Percentiles rank a stretch among this genome's conserved stretches.
Conservation (phyloP, 1,140 invertebrate species). For the Nephila pilipes region DNA sequence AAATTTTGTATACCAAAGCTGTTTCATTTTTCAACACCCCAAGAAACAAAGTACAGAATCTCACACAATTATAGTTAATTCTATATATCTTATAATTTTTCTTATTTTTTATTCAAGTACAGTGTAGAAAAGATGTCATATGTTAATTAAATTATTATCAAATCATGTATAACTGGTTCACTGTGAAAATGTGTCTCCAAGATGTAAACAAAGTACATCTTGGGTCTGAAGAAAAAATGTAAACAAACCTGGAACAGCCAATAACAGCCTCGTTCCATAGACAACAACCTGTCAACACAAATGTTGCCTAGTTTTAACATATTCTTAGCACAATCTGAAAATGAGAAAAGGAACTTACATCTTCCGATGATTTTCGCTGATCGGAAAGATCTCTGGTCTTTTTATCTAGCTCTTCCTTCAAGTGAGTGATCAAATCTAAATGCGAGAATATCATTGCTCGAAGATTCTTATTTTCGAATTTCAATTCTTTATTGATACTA, state of each 20-base stretch:
- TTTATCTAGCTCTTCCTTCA: conserved; percentile 86
- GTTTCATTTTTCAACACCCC: too few species aligned
- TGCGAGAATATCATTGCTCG: conserved; percentile 87
- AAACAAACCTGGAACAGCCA: conserved; percentile 3
- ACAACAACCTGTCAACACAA: not conserved
- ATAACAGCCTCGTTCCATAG: not conserved
- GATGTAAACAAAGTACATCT: not conserved
- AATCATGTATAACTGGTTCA: too few species aligned
- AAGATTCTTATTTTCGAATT: conserved; percentile 79
- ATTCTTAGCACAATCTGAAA: not conserved
- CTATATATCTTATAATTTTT: too few species aligned
- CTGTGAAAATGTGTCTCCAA: not conserved
- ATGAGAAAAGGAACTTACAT: not conserved
- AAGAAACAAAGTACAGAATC: too few species aligned
- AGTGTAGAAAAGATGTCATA: too few species aligned
- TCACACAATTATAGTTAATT: too few species aligned
- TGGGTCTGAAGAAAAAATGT: not conserved
- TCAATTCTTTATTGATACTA: not conserved
- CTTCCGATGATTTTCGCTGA: not conserved
- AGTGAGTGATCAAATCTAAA: conserved; percentile 88
- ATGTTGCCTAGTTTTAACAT: not conserved
- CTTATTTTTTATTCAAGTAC: too few species aligned
- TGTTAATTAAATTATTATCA: too few species aligned
- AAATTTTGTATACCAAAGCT: too few species aligned
- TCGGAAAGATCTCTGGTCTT: conserved; percentile 84